Conservation (phyloP, 1,140 invertebrate genomes). For the Diorhabda carinulata region DNA sequence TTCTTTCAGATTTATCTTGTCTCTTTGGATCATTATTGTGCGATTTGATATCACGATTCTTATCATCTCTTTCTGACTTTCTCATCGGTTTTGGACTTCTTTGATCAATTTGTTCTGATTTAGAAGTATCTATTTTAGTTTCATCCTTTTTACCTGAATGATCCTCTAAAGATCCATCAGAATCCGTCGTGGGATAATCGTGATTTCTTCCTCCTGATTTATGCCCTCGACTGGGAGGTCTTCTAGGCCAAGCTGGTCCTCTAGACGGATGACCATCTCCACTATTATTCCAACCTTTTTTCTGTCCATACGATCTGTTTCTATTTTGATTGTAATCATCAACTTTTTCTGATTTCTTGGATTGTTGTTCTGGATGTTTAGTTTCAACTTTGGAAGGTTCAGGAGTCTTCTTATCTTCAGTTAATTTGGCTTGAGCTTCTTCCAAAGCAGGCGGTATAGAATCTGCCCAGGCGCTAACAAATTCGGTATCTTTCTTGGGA, state of each 20-base stretch:
- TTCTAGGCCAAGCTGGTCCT: constrained; percentile 19
- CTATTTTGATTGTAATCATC: constrained; percentile 48
- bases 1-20: constrained; percentile 52
- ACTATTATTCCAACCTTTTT: constrained; percentile 44
- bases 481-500: constrained; percentile 29
- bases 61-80: constrained; percentile 58
- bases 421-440: constrained; percentile 26
- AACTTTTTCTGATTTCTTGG: constrained; percentile 31
- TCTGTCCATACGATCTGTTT: constrained; percentile 39
- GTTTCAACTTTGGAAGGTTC: constrained; percentile 4
- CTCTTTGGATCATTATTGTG: constrained; percentile 45
- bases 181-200: constrained; percentile 54
- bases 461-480: constrained; percentile 50
- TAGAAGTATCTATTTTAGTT: constrained; percentile 44
- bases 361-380: constrained; percentile 20
- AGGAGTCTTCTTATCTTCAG: constrained; percentile 26
- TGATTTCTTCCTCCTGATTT: constrained; percentile 37
- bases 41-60: constrained; percentile 50
- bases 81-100: constrained; percentile 49
- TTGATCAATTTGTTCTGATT: constrained; percentile 21
- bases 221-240: constrained; percentile 23
- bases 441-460: constrained; percentile 46
- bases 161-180: constrained; percentile 57
- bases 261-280: constrained; percentile 24
- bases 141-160: constrained; percentile 48